These are phyloP conservation scores for Osmerus eperlanus DNA, from an alignment of 2,113 vertebrate species.

Conservation along the genomic window DNA sequence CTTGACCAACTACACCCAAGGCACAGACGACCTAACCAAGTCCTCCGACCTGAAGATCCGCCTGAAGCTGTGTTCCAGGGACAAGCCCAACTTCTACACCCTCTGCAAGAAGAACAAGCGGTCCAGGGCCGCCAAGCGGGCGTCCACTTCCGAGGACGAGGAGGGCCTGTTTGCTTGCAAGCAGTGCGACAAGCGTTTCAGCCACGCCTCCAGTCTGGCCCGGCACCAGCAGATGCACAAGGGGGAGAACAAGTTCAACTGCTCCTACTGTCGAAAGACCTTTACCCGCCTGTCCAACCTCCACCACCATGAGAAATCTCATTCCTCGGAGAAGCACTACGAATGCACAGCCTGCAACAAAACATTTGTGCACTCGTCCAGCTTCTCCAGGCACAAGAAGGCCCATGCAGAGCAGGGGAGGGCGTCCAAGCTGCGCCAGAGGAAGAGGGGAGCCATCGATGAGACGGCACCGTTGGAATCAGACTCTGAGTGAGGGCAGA, in stretches of 20 bases:
- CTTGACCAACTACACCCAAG: slow-evolving; percentile 68
- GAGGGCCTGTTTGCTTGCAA: slow-evolving; percentile 54
- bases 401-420: slow-evolving; percentile 58
- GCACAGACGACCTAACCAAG: slow-evolving; percentile 68
- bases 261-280: slow-evolving; percentile 43
- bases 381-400: slow-evolving; percentile 76
- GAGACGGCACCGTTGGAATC: slow-evolving; percentile 70
- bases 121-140: slow-evolving; percentile 29
- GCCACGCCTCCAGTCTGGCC: slow-evolving; percentile 65
- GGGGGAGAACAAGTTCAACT: slow-evolving; percentile 32
- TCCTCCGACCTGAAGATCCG: slow-evolving; percentile 77
- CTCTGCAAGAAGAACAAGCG: slow-evolving; percentile 75
- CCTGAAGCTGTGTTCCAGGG: slow-evolving; percentile 73
- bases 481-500: slow-evolving; percentile 64
- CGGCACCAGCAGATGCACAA: slow-evolving; percentile 69
- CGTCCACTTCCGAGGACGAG: slow-evolving; percentile 26
- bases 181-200: slow-evolving; percentile 68
- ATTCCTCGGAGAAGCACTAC: slow-evolving; percentile 60
- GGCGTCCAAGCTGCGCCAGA: slow-evolving; percentile 33
- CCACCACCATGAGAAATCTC: slow-evolving; percentile 56
- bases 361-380: slow-evolving; percentile 75
- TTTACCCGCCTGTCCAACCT: slow-evolving; percentile 56
- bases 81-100: slow-evolving; percentile 76
- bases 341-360: slow-evolving; percentile 69
- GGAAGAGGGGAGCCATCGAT: slow-evolving; percentile 50